Base-by-base conservation (phyloP, 2,113 vertebrate genomes). In the Phoenicopterus ruber region DNA sequence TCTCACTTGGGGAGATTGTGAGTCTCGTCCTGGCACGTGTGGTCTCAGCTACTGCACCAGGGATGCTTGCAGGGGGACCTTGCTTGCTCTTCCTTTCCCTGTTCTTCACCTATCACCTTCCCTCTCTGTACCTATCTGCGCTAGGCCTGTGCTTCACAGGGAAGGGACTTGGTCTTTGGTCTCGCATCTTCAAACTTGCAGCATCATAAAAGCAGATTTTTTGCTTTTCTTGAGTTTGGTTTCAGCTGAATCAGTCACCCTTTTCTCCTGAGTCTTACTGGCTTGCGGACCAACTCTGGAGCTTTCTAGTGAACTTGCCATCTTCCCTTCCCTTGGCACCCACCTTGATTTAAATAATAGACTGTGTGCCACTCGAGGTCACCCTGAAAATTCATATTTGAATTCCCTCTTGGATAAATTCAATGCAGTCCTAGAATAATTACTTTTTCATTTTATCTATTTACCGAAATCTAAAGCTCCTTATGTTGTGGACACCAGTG, bases 21-120 rank as follows among this genome's bases (percentile, higher is more conserved):
- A 44, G 2, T 36, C 87, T 77, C 0, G 0, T 55, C 21, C 25
- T 71, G 26, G 26, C 32, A n/a, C 0, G 0, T 5, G 26, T 49
- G 34, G n/a, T 54, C 74, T 50, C 49, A 50, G 13, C 21, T n/a
- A n/a, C 34, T 47, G 34, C 26, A 10, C 31, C 52, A 15, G n/a
- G 8, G 31, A 15, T 12, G 14, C 21, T 65, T 29, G 46, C 77
- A 13, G 0, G 0, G 22, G 24, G 46, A 28, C 28, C 22, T 78
- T 29, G 46, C n/a, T 28, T 55, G 50, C 17, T 80, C 62, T 47
- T 57, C 34, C 18, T 57, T 65, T 59, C n/a, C 17, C 14, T 21
- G 5, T 17, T 54, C 25, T 58, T 65, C 13, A 47, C 20, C 5
- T 17, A 7, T 26, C n/a, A 8, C 32, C 24, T 70, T 32, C 38